A percentile compares a stretch with the other conserved stretches of the same genome.
Conservation (phyloP, 2,797 vertebrate genomes). For the Cirrhinus molitorella region DNA sequence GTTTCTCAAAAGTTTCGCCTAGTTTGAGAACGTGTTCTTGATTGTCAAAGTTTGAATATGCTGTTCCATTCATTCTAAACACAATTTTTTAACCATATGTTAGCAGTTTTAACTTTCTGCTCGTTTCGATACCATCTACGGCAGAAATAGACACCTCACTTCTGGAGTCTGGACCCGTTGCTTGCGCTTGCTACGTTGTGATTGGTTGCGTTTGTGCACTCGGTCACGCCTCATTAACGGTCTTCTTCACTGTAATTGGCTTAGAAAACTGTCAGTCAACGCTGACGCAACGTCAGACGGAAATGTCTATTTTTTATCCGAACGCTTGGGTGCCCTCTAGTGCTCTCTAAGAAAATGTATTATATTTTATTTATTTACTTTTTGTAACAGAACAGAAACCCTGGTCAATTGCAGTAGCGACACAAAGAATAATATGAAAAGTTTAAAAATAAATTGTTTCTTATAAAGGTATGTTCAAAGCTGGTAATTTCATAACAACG, state of each 20-base stretch:
- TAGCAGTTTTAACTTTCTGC: slow-evolving; percentile 51
- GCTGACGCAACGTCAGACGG: not conserved
- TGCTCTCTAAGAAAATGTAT: not conserved
- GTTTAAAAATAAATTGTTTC: not conserved
- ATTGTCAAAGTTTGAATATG: slow-evolving; percentile 85
- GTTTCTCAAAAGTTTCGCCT: slow-evolving; percentile 93
- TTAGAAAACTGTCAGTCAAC: slow-evolving; percentile 59
- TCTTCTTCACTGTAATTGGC: slow-evolving; percentile 57
- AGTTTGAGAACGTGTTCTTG: slow-evolving; percentile 91
- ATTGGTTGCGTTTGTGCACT: slow-evolving; percentile 64
- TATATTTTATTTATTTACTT: not conserved
- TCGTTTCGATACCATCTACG: slow-evolving; percentile 67
- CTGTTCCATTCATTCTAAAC: slow-evolving; percentile 87
- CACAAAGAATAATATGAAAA: not conserved
- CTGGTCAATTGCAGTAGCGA: not conserved
- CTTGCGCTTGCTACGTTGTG: slow-evolving; percentile 58
- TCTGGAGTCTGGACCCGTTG: slow-evolving; percentile 36
- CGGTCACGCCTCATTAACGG: not conserved
- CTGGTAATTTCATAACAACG: not conserved
- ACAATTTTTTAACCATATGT: slow-evolving; percentile 60
- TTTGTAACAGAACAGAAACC: not conserved
- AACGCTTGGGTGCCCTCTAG: slow-evolving; percentile 21
- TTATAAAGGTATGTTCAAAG: not conserved
- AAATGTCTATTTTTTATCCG: slow-evolving; percentile 25
- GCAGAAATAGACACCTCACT: slow-evolving; percentile 60